Base-by-base conservation (phyloP, 1,140 invertebrate species). In the Drosophila parvula region DNA sequence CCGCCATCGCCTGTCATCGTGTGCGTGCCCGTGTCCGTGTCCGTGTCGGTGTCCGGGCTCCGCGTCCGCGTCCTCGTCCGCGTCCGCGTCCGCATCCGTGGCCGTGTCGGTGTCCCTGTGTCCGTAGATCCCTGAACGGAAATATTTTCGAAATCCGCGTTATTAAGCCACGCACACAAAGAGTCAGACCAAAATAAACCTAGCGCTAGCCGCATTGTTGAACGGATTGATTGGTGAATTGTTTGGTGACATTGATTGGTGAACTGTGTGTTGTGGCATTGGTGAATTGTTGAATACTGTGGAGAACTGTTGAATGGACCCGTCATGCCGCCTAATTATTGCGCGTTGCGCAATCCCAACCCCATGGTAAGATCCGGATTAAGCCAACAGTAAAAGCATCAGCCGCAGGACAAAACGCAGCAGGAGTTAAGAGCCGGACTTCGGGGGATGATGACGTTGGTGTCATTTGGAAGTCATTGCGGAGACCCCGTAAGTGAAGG, bases 341-440 rank as follows among this genome's bases (percentile, higher is more conserved):
- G 80, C 56, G 64, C 83, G 79, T 89, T 86, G 83, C 84, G 83
- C 83, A 88, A 86, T 83, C 84, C 71, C 79, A 73, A 68, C 50
- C 60, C 64, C 65, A 58, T 65, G 16, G n/a, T 47, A 10, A 38
- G n/a, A 32, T 41, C 51, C 16, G 38, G 30, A 50, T 47, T 70
- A 41, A 69, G 43, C 45, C 57, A 73, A n/a, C 48, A 32, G 47
- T 16, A 50, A 47, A 68, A 47, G 56, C 43, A n/a, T 30, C 14
- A 45, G 53, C 28, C 53, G 45, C n/a, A 14, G 22, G 55, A 50
- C 41, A 57, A 62, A 55, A 27, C 58, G 58, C 60, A 61, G 62
- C 55, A 36, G 64, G 30, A 61, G 44, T 34, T 36, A 32, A 61
- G 58, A 61, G 22, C 47, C 78, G 74, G 69, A 60, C 45, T 30